Percentiles rank a stretch among this genome's conserved stretches.
Conservation (phyloP, 2,888 invertebrate genomes). For the Limenitis camilla region DNA sequence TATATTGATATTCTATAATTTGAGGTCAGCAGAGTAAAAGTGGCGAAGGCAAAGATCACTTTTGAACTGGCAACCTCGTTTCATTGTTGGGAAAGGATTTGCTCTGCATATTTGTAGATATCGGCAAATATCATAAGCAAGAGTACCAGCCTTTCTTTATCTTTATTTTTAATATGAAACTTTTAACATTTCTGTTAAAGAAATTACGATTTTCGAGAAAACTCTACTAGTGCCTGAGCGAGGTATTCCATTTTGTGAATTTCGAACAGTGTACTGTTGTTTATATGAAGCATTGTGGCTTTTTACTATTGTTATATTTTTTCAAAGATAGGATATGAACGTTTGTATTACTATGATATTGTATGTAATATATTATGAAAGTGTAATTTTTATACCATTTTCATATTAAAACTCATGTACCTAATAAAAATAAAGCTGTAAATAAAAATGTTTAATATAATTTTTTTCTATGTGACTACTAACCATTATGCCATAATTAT, state of each 20-base stretch:
- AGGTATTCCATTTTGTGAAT: conserved; percentile 47
- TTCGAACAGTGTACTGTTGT: conserved; percentile 52
- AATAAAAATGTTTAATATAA: conserved; percentile 67
- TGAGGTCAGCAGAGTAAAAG: too few species aligned
- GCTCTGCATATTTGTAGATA: conserved; percentile 63
- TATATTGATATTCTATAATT: conserved; percentile 27
- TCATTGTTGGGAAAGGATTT: conserved; percentile 42
- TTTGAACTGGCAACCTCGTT: conserved; percentile 27
- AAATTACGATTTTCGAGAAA: conserved; percentile 28
- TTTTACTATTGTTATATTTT: conserved; percentile 73
- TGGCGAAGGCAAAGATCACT: too few species aligned
- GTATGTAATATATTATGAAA: conserved; percentile 64
- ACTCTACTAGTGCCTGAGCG: conserved; percentile 63
- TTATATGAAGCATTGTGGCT: conserved; percentile 58
- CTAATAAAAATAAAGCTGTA: conserved; percentile 69
- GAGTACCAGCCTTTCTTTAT: conserved; percentile 51
- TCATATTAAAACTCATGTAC: conserved; percentile 72
- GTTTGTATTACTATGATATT: conserved; percentile 67
- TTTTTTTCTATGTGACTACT: conserved; percentile 69
- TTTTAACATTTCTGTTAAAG: conserved; percentile 40
- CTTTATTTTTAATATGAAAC: conserved; percentile 36
- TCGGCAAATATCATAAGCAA: conserved; percentile 59
- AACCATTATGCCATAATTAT: conserved; percentile 61
- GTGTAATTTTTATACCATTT: conserved; percentile 75
- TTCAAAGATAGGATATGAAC: conserved; percentile 63